phyloP scores from a whole-genome alignment of 2,113 vertebrate species.

The Cyrtonyx montezumae region DNA sequence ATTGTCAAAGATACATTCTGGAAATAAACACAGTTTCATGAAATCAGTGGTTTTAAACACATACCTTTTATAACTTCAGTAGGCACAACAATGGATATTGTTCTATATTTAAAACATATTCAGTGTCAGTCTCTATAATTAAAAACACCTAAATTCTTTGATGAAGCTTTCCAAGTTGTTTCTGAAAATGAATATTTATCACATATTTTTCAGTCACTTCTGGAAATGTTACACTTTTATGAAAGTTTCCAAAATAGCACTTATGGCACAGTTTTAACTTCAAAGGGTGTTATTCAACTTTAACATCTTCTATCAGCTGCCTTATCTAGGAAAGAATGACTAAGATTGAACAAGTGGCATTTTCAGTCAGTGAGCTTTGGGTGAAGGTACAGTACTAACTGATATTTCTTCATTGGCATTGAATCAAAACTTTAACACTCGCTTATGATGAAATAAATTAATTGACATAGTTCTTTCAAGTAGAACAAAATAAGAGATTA shows the following conservation, averaged over 20 bases:
- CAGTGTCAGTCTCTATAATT: neutral
- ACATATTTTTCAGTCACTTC: neutral
- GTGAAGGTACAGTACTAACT: neutral
- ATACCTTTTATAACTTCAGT: neutral
- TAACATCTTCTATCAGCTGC: neutral
- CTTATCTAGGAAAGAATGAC: neutral
- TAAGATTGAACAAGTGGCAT: neutral
- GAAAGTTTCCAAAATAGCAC: neutral
- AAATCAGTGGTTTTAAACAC: neutral
- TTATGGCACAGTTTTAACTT: neutral
- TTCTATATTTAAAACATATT: neutral
- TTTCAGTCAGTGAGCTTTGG: neutral
- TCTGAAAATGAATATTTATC: neutral
- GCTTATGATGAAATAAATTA: neutral
- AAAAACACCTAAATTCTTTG: rapidly evolving
- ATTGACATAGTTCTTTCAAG: neutral
- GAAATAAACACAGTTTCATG: neutral
- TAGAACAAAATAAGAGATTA: neutral
- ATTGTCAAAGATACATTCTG: neutral
- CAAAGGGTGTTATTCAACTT: neutral
- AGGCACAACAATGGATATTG: neutral
- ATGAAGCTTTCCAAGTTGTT: neutral
- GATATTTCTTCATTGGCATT: neutral
- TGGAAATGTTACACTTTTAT: neutral
- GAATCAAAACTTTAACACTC: neutral